A percentile compares a stretch with the other conserved stretches of the same genome.
Evolutionary conservation across 92 coral and sea anemone species (phyloP).

Genomic region (Isaurus tuberculatus): DNA sequence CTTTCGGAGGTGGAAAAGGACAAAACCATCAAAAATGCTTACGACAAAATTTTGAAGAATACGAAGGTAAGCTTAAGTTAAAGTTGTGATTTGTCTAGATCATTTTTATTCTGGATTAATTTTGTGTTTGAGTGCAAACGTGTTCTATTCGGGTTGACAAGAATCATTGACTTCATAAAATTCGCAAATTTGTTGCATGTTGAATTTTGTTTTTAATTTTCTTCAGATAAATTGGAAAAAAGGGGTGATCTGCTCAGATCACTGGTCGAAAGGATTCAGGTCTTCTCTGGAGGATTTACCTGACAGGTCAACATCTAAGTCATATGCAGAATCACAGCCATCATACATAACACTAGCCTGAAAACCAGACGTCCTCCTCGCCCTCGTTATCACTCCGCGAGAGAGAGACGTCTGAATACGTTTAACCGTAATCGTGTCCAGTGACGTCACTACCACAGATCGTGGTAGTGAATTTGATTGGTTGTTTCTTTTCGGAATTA

Average conservation of each 20-base stretch:
- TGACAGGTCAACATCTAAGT: not conserved
- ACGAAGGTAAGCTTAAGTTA: not conserved
- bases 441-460: too few species aligned
- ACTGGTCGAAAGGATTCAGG: constrained; percentile 12
- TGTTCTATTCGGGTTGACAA: not conserved
- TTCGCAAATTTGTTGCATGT: not conserved
- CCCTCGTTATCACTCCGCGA: too few species aligned
- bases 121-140: not conserved
- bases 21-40: not conserved
- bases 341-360: too few species aligned
- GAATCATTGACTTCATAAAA: not conserved
- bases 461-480: too few species aligned
- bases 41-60: constrained; percentile 8
- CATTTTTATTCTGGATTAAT: not conserved
- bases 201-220: not conserved
- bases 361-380: too few species aligned
- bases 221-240: constrained; percentile 10
- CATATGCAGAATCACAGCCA: not conserved
- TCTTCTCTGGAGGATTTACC: not conserved
- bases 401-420: too few species aligned
- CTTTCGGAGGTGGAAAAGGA: constrained; percentile 18
- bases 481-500: too few species aligned
- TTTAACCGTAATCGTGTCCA: too few species aligned
- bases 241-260: not conserved
- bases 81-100: not conserved